Evolutionary conservation across 1,140 invertebrate species (phyloP), one percentile per base, ranked within the genome.

Genomic region (Atta cephalotes): DNA sequence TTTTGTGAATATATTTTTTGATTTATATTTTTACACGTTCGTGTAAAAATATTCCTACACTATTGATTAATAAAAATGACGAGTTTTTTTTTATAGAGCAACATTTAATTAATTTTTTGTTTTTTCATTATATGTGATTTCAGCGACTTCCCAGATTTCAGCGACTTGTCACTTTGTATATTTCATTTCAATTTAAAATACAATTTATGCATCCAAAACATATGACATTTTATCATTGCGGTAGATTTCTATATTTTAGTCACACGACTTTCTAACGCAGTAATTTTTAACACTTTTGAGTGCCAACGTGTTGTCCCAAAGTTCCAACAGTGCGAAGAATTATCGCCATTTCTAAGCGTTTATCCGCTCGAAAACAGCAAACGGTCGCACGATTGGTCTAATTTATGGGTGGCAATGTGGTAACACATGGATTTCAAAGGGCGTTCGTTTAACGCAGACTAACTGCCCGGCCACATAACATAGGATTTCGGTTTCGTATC

Each of bases 341-440:
- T 81, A 58, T 81, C 65, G 65, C 10, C 65, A 45, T 80, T 68
- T 21, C 80, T 76, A 31, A 58, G 56, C 70, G 39, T 84, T 84
- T 76, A 58, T 84, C 80, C 63, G 25, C 25, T 74, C n/a, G 70
- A 84, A 76, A 58, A 49, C 53, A 39, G 66, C 51, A 35, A 60
- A 53, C 21, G 21, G 56, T 71, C 51, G 66, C 21, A 28, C 79
- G 53, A 81, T 35, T 16, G 39, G 56, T 81, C 66, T 63, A 84
- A 62, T 84, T 84, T 76, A 84, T 49, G 28, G 45, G 21, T 39
- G 2, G 56, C 56, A 62, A 53, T 65, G 80, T 31, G 53, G 68
- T 25, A 81, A 76, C 65, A 74, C 80, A 49, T 74, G 39, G 25
- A 76, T 84, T 72, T 84, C 80, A 84, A 84, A 84, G 56, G 28